Evolutionary conservation across 1,140 invertebrate species (phyloP).

Genomic region (Apis mellifera): Amel_HAv3.1 CM009932.2:3146501-3147000

Average conservation of each 20-base stretch:
- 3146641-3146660: background rate
- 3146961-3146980: slow-evolving; percentile 42
- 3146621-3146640: background rate
- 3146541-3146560: background rate
- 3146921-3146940: slow-evolving; percentile 18
- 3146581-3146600: background rate
- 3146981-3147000: background rate
- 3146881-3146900: slow-evolving; percentile 38
- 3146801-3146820: slow-evolving; percentile 30
- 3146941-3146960: slow-evolving; percentile 11
- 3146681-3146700: background rate
- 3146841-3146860: slow-evolving; percentile 24
- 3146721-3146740: slow-evolving; percentile 16
- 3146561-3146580: too few relatives aligned
- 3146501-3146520: background rate
- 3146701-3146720: background rate
- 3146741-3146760: slow-evolving; percentile 24
- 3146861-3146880: slow-evolving; percentile 16
- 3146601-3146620: too few relatives aligned
- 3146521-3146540: background rate
- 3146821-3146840: slow-evolving; percentile 26
- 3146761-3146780: slow-evolving; percentile 8
- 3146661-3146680: background rate
- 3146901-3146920: slow-evolving; percentile 30
- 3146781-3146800: slow-evolving; percentile 40